Base-by-base conservation (phyloP, 2,797 vertebrate genomes). In the Centropyge bicolor region DNA sequence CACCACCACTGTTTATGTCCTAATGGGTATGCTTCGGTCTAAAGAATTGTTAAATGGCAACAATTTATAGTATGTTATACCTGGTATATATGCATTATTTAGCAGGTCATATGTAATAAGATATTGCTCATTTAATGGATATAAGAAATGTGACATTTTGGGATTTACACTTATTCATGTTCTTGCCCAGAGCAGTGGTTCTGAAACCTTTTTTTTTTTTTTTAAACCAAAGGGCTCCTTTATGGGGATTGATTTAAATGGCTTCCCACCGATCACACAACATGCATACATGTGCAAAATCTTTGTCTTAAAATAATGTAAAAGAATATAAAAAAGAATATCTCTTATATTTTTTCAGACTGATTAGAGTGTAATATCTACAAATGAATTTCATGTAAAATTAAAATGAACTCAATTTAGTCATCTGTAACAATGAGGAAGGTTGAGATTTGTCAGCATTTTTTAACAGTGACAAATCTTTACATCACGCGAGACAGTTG, bases 1-100 rank as follows among this genome's bases (percentile, higher is more conserved):
- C 60, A 49, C 24, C 65, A n/a, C n/a, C n/a, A n/a, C 69, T 75
- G 57, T 79, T 76, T 75, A 55, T 55, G 17, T 35, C 8, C 16
- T 52, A 57, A 66, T 74, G 41, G 51, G 20, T 14, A 54, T 27
- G 76, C 64, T 49, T 71, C 31, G 57, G 40, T 61, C 24, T 48
- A 31, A 76, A 71, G 9, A 52, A 19, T 27, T 24, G n/a, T 17
- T 73, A 24, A 64, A 73, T 48, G 56, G 5, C 57, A 65, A 10
- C 14, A 62, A 49, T 64, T 59, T 62, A 31, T 22, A 43, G 0
- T 13, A 7, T 70, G 48, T 36, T 43, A 7, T 65, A 49, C 16
- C 19, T 8, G 3, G 12, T 70, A 46, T 49, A 38, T 60, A 67
- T 73, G 27, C 41, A n/a, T n/a, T 69, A 8, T 66, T 48, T 24